Conservation (phyloP, 2,113 vertebrate genomes). For the Rhea americana region DNA sequence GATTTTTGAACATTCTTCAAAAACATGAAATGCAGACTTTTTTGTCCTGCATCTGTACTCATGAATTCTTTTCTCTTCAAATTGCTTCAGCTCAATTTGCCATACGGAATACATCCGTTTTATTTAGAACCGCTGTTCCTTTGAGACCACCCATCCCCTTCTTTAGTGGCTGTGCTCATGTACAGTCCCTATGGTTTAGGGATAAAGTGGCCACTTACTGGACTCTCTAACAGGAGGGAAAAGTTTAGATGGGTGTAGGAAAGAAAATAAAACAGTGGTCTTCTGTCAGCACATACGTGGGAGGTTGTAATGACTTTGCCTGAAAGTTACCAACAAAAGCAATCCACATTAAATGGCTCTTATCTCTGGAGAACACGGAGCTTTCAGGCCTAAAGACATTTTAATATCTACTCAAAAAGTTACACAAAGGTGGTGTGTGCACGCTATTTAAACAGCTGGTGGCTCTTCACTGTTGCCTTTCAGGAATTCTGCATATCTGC, state of each 20-base stretch:
- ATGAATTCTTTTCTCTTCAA: neutral
- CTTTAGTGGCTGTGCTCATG: rapidly evolving
- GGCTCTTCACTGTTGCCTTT: neutral
- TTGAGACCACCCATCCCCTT: neutral
- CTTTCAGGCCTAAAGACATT: neutral
- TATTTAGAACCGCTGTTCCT: neutral
- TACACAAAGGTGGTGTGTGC: neutral
- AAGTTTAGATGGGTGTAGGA: neutral
- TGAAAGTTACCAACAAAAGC: constrained; percentile 7
- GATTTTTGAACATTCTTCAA: neutral
- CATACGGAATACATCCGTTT: neutral
- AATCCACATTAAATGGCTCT: neutral
- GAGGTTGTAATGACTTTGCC: constrained; percentile 1
- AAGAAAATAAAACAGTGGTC: neutral
- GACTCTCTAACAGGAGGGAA: neutral
- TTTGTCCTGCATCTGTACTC: neutral
- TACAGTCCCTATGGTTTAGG: neutral
- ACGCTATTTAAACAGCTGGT: neutral
- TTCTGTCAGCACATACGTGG: neutral
- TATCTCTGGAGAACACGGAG: neutral
- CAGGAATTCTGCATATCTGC: neutral
- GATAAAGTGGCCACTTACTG: neutral
- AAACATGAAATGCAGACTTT: neutral
- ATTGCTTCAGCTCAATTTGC: neutral
- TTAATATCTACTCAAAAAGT: neutral